Conservation (phyloP, 2,888 invertebrate genomes). For the Coleophora flavipennella region DNA sequence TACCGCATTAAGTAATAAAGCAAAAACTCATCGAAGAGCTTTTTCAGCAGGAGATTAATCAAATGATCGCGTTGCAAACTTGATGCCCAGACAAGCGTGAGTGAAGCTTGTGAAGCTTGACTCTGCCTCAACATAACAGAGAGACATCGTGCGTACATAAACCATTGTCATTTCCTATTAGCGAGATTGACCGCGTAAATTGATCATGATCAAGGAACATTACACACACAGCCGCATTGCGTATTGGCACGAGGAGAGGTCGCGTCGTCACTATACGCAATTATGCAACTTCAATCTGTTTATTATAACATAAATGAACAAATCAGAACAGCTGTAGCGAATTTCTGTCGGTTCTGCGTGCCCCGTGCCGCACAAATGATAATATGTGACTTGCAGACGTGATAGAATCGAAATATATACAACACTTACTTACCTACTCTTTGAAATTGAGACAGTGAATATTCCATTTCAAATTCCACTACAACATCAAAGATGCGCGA, state of each 20-base stretch:
- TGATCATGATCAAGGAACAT: conserved; percentile 15
- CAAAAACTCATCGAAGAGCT: too few species aligned
- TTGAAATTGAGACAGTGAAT: too few species aligned
- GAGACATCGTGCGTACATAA: neutral
- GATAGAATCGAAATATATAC: too few species aligned
- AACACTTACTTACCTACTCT: too few species aligned
- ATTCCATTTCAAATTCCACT: too few species aligned
- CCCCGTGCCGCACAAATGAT: conserved; percentile 5
- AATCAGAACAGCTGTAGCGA: conserved; percentile 19
- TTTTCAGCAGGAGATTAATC: conserved; percentile 5
- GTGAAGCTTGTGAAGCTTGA: neutral
- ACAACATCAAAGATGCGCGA: too few species aligned
- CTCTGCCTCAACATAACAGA: neutral
- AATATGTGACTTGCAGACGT: conserved; percentile 5
- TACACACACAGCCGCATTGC: conserved; percentile 11
- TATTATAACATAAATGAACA: conserved; percentile 18
- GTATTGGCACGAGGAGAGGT: conserved; percentile 9
- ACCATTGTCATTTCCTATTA: neutral
- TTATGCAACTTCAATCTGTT: conserved; percentile 16
- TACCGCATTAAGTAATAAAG: too few species aligned
- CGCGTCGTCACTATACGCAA: conserved; percentile 19
- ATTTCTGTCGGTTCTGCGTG: conserved; percentile 11
- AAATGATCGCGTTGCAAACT: neutral
- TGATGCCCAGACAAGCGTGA: neutral
- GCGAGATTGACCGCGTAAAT: conserved; percentile 8